Evolutionary conservation across 2,113 vertebrate genomes (phyloP).

Genomic region (Casuarius casuarius): DNA sequence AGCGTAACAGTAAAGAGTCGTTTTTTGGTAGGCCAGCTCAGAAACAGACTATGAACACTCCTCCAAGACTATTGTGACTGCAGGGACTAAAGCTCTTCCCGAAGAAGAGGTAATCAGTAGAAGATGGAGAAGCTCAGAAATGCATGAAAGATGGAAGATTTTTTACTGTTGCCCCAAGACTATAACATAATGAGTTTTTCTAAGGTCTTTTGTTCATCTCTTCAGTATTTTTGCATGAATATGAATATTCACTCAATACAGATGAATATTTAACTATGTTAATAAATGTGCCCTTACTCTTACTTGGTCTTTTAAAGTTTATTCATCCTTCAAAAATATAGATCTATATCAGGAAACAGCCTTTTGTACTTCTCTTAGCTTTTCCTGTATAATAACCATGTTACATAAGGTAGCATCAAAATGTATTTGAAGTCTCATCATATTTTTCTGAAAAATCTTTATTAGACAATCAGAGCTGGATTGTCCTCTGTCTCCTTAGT

Average conservation of each 20-base stretch:
- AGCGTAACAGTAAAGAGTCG: neutral
- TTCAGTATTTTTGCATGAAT: neutral
- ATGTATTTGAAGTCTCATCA: neutral
- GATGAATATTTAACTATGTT: neutral
- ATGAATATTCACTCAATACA: neutral
- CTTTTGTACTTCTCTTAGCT: neutral
- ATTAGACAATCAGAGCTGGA: neutral
- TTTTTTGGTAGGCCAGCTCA: neutral
- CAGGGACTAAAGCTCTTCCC: neutral
- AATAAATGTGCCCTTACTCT: neutral
- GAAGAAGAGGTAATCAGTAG: neutral
- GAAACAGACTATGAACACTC: neutral
- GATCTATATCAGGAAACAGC: neutral
- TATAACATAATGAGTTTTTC: neutral
- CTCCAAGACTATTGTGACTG: neutral
- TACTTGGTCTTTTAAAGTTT: neutral
- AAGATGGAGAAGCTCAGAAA: neutral
- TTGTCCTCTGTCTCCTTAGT: neutral
- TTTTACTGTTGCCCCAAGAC: neutral
- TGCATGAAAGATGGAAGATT: neutral
- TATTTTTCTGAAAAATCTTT: slow-evolving; percentile 16
- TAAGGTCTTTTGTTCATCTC: neutral
- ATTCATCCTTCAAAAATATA: neutral
- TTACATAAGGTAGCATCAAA: slow-evolving; percentile 2
- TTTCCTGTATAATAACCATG: neutral